A percentile compares a stretch with the other conserved stretches of the same genome.
Conservation (phyloP, 2,797 vertebrate species). For the Microchirus variegatus region DNA sequence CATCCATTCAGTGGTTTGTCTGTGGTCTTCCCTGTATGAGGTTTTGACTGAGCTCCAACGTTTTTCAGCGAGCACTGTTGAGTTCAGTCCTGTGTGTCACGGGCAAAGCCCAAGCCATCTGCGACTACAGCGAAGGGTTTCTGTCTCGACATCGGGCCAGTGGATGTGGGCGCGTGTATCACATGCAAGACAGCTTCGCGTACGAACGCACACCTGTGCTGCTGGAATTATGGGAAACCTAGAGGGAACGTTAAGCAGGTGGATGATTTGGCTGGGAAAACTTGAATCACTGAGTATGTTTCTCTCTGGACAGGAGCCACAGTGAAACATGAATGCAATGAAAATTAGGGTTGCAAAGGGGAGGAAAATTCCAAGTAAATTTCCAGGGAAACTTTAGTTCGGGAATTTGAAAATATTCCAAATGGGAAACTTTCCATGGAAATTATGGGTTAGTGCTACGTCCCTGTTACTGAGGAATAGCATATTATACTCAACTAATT, state of each 20-base stretch:
- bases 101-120: slow-evolving; percentile 43
- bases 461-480: too few species aligned
- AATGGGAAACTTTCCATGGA: too few species aligned
- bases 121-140: slow-evolving; percentile 39
- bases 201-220: slow-evolving; percentile 35
- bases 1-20: slow-evolving; percentile 27
- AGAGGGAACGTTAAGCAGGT: slow-evolving; percentile 10
- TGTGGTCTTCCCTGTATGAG: slow-evolving; percentile 35
- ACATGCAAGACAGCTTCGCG: slow-evolving; percentile 21
- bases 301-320: slow-evolving; percentile 1
- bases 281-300: slow-evolving; percentile 8
- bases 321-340: neutral
- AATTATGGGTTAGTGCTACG: too few species aligned
- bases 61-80: slow-evolving; percentile 35
- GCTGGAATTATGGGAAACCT: slow-evolving; percentile 18
- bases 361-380: too few species aligned
- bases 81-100: slow-evolving; percentile 34
- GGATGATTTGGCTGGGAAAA: slow-evolving; percentile 3
- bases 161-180: slow-evolving; percentile 12
- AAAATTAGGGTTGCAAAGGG: too few species aligned
- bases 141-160: slow-evolving; percentile 24
- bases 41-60: slow-evolving; percentile 39
- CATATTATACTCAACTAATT: too few species aligned
- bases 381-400: too few species aligned
- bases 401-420: too few species aligned